Evolutionary conservation across 2,113 vertebrate genomes (phyloP).

Genomic region (Talpa occidentalis): DNA sequence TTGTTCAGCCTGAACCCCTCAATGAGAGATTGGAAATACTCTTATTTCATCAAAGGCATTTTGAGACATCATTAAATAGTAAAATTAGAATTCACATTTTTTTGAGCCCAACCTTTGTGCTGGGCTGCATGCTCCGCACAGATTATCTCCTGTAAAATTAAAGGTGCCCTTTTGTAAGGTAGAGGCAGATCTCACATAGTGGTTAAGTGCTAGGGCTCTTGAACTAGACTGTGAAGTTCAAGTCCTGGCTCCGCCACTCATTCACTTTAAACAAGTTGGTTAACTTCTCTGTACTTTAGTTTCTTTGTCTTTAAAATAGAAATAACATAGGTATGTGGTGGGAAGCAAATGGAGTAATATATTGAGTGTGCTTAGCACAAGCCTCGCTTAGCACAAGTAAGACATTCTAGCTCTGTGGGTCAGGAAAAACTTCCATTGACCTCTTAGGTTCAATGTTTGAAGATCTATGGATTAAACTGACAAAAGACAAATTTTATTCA

Average conservation of each 20-base stretch:
- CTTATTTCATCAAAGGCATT: background rate
- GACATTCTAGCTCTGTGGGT: background rate
- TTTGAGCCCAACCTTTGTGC: background rate
- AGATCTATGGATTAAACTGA: background rate
- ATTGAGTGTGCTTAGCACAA: background rate
- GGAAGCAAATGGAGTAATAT: background rate
- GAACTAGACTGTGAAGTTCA: background rate
- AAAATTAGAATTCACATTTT: background rate
- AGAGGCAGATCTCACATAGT: background rate
- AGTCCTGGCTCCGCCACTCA: background rate
- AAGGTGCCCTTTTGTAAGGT: background rate
- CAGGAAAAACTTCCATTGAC: background rate
- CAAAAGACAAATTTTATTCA: background rate
- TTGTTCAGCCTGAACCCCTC: background rate
- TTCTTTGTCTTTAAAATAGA: background rate
- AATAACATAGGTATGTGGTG: background rate
- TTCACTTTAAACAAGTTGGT: conserved; percentile 22
- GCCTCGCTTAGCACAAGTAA: background rate
- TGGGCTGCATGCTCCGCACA: background rate
- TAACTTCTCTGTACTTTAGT: background rate
- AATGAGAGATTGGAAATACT: background rate
- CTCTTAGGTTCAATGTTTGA: background rate
- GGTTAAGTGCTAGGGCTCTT: background rate
- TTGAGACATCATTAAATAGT: background rate
- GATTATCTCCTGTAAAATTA: background rate